Base-by-base conservation (phyloP, 2,797 vertebrate genomes). In the Gambusia yucatana region DNA sequence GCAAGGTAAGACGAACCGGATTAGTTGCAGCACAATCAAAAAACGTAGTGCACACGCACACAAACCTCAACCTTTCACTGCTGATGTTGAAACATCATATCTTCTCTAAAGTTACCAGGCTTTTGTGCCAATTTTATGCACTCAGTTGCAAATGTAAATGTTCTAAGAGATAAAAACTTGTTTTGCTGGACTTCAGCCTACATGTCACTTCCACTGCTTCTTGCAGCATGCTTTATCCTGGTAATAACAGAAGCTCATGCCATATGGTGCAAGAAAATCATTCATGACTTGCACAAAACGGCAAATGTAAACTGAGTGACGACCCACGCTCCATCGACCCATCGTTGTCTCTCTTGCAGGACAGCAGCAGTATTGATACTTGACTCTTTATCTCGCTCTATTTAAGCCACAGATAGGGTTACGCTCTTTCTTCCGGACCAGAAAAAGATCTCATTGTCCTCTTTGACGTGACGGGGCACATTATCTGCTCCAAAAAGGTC, bases 231-330 rank as follows among this genome's bases (percentile, higher is more conserved):
- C 86, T 84, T 77, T 80, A 79, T 28, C 11, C 74, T 41, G 61
- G 78, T 77, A 88, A 85, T 80, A 80, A 73, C 63, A 69, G 8
- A 0, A 74, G 83, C 73, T 85, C 61, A 14, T 75, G 76, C 89
- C 85, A 88, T 85, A 86, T 73, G 87, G 63, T 74, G 79, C 72
- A 65, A 80, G 85, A 89, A 87, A 84, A 93, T 89, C 88, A 87
- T 89, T 86, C 86, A 91, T 93, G 92, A 93, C 91, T 92, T 87
- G 90, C 93, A 93, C 77, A 91, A 90, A 93, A 87, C 59, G 79
- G 90, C 87, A 87, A 91, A 73, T 83, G 89, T 87, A 91, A 88
- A 89, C 88, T 78, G 71, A 83, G 77, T 61, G n/a, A 71, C 61
- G 81, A 87, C 89, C 90, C 89, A 89, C 91, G 80, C 91, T 33